Evolutionary conservation across 64 coral and sea anemone species (phyloP), one percentile per base, ranked within the genome.

Genomic region (Pocillopora damicornis): DNA sequence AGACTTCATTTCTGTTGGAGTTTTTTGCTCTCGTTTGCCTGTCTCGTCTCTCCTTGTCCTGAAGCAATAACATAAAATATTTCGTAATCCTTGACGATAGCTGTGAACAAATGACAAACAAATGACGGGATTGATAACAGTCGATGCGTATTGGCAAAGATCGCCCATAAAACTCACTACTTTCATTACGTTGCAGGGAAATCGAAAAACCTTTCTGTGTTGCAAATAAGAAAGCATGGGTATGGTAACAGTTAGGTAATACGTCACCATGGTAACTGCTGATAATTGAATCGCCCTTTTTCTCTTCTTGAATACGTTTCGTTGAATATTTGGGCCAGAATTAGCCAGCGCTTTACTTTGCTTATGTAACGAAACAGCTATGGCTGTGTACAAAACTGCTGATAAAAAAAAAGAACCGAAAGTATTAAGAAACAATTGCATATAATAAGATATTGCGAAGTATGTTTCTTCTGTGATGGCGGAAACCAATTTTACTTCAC

Each of bases 41-140:
- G 61, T 79, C 58, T 25, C 26, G 14, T 61, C n/a, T 11, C 30
- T 79, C 14, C n/a, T 12, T 5, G 7, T 12, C 14, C n/a, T 60
- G 2, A 11, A 12, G 18, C 58, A 79, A 25, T 22, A 22, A 61
- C 77, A 79, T 23, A 79, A 34, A 61, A 79, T 60, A 59, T 61
- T 79, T 79, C 25, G 60, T 23, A 61, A 79, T 60, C 77, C 57
- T 15, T 26, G 77, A 26, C 77, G 77, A 61, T 79, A 79, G 8
- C 77, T 60, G 34, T 79, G n/a, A 14, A 79, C 77, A 34, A 79
- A 79, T 16, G 58, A 30, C 57, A 79, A 23, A 61, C 77, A 79
- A 79, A 79, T 61, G 11, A 61, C 34, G 34, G 77, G 77, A 60
- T 79, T 79, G 16, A 79, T 23, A 60, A 7, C 14, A 26, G n/a